These are phyloP conservation scores for Masnerella sp. DNA, from an alignment of 2,888 invertebrate species.

Conservation along the genomic window DNA sequence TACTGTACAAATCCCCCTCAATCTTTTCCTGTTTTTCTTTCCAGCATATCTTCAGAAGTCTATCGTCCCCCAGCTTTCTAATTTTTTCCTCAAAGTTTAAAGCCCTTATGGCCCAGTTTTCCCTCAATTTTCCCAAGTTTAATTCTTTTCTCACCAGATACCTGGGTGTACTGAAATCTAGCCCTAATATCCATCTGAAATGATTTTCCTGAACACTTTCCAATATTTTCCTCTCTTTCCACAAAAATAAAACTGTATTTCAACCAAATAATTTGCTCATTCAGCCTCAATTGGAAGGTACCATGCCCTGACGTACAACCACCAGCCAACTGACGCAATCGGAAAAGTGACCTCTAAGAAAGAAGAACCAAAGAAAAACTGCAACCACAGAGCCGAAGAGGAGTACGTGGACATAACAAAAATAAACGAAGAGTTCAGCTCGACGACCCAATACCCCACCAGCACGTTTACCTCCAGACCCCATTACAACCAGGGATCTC, in stretches of 20 bases:
- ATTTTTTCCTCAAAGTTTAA: background rate
- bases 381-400: constrained; percentile 17
- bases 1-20: too few relatives aligned
- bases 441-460: constrained; percentile 25
- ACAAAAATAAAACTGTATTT: too few relatives aligned
- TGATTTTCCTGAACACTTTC: too few relatives aligned
- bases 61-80: background rate
- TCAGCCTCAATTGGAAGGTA: too few relatives aligned
- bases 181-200: background rate
- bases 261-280: too few relatives aligned
- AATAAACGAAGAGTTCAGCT: constrained; percentile 38
- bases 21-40: background rate
- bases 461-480: background rate
- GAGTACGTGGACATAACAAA: constrained; percentile 27
- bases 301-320: constrained; percentile 4
- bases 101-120: background rate
- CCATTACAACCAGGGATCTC: background rate
- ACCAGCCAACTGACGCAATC: constrained; percentile 11
- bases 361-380: constrained; percentile 10
- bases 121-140: background rate
- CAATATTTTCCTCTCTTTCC: too few relatives aligned
- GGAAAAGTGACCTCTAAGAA: background rate
- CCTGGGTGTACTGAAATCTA: background rate
- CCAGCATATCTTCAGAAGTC: background rate
- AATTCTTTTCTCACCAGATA: background rate